phyloP scores from a whole-genome alignment of 2,113 vertebrate species.

The Nerophis lumbriciformis region DNA sequence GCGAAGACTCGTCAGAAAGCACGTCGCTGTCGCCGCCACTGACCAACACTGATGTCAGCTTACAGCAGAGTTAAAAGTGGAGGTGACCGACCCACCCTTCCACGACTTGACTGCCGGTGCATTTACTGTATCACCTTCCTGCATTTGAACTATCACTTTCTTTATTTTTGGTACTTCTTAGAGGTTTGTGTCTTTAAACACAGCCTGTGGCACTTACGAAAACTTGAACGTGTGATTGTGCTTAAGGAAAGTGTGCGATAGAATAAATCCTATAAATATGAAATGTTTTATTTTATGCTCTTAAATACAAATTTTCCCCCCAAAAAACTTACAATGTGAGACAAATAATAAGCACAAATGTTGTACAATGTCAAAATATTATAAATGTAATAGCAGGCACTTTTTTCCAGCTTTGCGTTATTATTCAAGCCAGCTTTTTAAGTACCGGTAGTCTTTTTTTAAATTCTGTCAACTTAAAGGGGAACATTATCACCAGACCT shows the following conservation, averaged over 20 bases:
- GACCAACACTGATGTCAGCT: conserved; percentile 82
- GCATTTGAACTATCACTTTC: conserved; percentile 7
- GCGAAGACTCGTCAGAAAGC: conserved; percentile 82
- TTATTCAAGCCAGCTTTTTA: background rate
- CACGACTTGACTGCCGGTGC: background rate
- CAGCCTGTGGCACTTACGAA: conserved; percentile 35
- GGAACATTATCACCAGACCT: too few relatives aligned
- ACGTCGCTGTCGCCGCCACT: conserved; percentile 83
- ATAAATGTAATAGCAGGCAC: background rate
- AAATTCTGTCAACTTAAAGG: too few relatives aligned
- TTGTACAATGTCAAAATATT: background rate
- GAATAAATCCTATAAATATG: conserved; percentile 42
- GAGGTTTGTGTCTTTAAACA: conserved; percentile 35
- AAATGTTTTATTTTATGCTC: too few relatives aligned
- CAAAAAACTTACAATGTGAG: too few relatives aligned
- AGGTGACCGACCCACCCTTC: background rate
- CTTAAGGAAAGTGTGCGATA: conserved; percentile 30
- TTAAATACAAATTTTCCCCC: too few relatives aligned
- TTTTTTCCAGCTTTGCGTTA: background rate
- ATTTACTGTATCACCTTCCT: conserved; percentile 14
- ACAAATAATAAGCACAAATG: background rate
- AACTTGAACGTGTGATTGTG: conserved; percentile 45
- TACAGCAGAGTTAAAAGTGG: conserved; percentile 80
- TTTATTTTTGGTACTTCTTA: conserved; percentile 16
- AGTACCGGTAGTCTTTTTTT: background rate